These are phyloP conservation scores for Apistogramma diplotaenia DNA, from an alignment of 2,113 vertebrate species.

Conservation along the genomic window DNA sequence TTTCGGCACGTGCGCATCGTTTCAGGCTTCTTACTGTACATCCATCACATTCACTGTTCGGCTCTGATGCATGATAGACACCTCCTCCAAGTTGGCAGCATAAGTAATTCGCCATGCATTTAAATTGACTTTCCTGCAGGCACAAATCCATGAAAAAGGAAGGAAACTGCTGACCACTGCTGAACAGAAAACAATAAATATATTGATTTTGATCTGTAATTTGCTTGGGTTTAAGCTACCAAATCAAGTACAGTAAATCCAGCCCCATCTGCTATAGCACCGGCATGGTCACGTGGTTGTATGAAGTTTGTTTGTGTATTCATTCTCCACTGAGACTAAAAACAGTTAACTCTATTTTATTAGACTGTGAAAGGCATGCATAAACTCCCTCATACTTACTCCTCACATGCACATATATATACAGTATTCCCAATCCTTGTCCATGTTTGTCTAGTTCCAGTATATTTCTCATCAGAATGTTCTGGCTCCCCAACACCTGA, in stretches of 20 bases:
- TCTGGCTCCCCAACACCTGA: too few relatives aligned
- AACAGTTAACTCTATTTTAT: not conserved
- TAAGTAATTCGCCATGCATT: not conserved
- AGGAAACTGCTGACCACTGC: not conserved
- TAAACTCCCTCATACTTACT: not conserved
- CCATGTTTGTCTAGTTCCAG: too few relatives aligned
- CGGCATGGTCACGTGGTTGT: not conserved
- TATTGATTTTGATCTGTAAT: not conserved
- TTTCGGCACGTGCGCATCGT: not conserved
- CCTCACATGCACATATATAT: not conserved
- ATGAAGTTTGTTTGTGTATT: not conserved
- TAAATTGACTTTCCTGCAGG: not conserved
- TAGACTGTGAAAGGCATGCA: not conserved
- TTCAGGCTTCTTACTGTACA: not conserved
- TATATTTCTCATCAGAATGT: too few relatives aligned
- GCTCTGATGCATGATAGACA: not conserved
- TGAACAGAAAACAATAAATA: not conserved
- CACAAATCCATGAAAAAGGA: not conserved
- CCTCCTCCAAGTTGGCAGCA: not conserved
- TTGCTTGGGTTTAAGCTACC: not conserved
- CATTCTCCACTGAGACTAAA: not conserved
- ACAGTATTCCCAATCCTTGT: too few relatives aligned
- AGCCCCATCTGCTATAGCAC: not conserved
- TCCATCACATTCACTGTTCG: not conserved
- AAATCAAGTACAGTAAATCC: not conserved